phyloP scores from a whole-genome alignment of 1,140 invertebrate species.

The Scaptomyza pallida region DNA sequence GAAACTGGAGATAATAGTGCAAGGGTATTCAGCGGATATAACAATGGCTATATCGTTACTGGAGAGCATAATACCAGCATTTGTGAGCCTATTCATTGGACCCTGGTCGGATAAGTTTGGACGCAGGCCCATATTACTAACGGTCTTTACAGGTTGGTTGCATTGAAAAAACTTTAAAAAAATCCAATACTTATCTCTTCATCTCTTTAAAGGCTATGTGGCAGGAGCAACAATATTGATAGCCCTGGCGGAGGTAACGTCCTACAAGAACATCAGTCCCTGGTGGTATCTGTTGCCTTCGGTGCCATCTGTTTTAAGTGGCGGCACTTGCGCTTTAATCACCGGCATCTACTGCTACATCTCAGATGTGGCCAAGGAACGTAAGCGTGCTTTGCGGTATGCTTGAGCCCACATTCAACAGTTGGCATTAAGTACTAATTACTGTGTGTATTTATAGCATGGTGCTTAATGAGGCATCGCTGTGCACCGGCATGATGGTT shows the following conservation, averaged over 20 bases:
- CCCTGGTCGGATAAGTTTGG: slow-evolving; percentile 90
- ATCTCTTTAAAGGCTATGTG: slow-evolving; percentile 61
- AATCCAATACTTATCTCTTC: neutral
- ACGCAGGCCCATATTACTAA: slow-evolving; percentile 87
- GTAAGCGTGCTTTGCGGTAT: slow-evolving; percentile 85
- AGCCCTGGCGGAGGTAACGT: slow-evolving; percentile 55
- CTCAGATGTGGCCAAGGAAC: slow-evolving; percentile 86
- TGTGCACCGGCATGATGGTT: slow-evolving; percentile 86
- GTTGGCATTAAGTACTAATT: neutral
- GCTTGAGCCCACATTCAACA: neutral
- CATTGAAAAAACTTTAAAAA: neutral
- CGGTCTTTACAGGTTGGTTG: slow-evolving; percentile 85
- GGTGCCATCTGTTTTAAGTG: slow-evolving; percentile 86
- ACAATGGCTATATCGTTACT: slow-evolving; percentile 86
- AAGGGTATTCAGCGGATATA: slow-evolving; percentile 87
- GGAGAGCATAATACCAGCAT: slow-evolving; percentile 87
- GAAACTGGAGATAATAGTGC: slow-evolving; percentile 86
- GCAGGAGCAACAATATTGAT: slow-evolving; percentile 55
- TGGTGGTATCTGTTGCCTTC: slow-evolving; percentile 87
- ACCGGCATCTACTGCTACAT: slow-evolving; percentile 87
- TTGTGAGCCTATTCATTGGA: slow-evolving; percentile 88
- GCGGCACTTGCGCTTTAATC: slow-evolving; percentile 86
- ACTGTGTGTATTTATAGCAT: slow-evolving; percentile 84
- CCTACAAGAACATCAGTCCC: slow-evolving; percentile 83
- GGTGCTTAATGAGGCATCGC: slow-evolving; percentile 86